A percentile compares a stretch with the other conserved stretches of the same genome.
phyloP scores from a whole-genome alignment of 2,113 vertebrate species.

The Nyctereutes procyonoides region DNA sequence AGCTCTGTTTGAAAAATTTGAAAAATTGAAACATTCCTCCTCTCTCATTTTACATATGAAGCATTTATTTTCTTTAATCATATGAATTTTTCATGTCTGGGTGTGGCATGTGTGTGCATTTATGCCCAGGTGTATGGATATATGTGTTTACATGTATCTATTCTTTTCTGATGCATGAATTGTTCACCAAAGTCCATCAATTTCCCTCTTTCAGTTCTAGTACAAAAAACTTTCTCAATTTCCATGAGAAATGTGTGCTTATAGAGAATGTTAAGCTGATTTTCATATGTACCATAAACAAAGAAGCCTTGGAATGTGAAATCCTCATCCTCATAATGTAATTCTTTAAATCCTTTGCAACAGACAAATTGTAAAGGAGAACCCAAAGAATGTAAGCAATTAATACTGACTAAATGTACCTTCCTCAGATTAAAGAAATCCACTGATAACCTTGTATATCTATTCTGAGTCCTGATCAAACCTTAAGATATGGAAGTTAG shows the following conservation, averaged over 20 bases:
- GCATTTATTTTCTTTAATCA: background rate
- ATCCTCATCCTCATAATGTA: background rate
- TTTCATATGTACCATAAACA: background rate
- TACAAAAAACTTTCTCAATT: background rate
- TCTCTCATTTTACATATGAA: background rate
- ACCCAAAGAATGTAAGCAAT: background rate
- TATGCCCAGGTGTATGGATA: too few relatives aligned
- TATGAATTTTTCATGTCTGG: background rate
- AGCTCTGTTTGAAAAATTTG: background rate
- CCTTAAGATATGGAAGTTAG: background rate
- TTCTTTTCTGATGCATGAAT: slow-evolving; percentile 43
- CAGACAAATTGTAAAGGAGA: background rate
- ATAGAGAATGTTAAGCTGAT: slow-evolving; percentile 1
- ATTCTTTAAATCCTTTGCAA: slow-evolving; percentile 36
- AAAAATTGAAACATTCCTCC: background rate
- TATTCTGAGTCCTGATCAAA: background rate
- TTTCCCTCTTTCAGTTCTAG: background rate
- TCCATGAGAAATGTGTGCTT: slow-evolving; percentile 27
- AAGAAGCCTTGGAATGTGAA: slow-evolving; percentile 40
- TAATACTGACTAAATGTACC: slow-evolving; percentile 1
- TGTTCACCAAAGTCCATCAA: background rate
- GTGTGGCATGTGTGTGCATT: background rate
- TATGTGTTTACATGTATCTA: background rate
- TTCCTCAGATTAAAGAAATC: background rate
- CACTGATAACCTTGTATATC: background rate